Evolutionary conservation across 2,113 vertebrate species (phyloP).

Genomic region (Sorex araneus): DNA sequence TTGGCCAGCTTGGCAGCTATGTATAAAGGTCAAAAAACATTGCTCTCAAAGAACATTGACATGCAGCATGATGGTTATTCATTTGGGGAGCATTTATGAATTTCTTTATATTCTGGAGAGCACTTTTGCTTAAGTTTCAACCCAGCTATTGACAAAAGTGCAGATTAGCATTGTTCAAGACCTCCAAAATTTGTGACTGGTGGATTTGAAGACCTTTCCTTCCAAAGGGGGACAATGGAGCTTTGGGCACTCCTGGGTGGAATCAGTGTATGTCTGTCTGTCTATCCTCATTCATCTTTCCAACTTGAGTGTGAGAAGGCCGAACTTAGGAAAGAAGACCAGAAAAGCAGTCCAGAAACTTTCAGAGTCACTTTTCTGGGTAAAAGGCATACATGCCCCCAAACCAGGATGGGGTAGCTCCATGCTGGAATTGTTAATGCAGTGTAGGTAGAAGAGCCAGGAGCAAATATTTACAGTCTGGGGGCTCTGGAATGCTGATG

Average conservation of each 20-base stretch:
- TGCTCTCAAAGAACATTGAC: not conserved
- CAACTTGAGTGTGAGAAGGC: not conserved
- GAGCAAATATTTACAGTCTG: conserved; percentile 79
- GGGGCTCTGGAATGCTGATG: conserved; percentile 50
- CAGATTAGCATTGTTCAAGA: not conserved
- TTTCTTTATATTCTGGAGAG: not conserved
- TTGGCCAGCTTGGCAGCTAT: not conserved
- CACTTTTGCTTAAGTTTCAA: not conserved
- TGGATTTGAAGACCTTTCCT: not conserved
- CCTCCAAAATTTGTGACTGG: not conserved
- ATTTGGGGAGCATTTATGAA: not conserved
- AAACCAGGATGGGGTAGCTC: not conserved
- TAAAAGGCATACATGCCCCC: not conserved
- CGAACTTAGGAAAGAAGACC: not conserved
- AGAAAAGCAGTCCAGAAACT: not conserved
- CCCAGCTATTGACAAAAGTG: not conserved
- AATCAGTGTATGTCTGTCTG: not conserved
- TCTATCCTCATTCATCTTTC: not conserved
- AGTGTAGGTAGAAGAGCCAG: conserved; percentile 59
- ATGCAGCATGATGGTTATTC: not conserved
- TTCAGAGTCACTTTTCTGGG: not conserved
- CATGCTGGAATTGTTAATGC: not conserved
- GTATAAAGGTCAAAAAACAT: too few relatives aligned
- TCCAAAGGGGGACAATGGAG: not conserved
- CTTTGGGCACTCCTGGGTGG: not conserved